Percentiles rank a stretch among this genome's conserved stretches.
Conservation (phyloP, 1,140 invertebrate species). For the Calycopis cecrops region DNA sequence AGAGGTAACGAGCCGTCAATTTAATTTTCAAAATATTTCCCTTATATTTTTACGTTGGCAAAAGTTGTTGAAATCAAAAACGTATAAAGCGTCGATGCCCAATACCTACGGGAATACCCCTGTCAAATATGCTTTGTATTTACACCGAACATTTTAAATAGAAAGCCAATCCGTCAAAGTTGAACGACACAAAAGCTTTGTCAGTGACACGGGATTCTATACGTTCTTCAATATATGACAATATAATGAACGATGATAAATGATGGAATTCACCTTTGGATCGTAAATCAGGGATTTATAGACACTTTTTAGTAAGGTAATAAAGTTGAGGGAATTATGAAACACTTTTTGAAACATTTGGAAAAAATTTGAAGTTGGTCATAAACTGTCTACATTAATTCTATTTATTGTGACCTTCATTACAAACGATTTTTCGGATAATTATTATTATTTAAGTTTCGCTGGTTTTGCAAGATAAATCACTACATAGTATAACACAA, state of each 20-base stretch:
- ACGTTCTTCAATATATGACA: not conserved
- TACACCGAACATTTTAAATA: conserved; percentile 11
- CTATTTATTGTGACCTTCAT: too few species aligned
- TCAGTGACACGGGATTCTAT: not conserved
- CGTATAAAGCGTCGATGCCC: not conserved
- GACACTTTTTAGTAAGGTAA: too few species aligned
- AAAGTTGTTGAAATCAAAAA: not conserved
- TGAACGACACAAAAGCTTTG: conserved; percentile 6
- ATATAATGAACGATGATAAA: conserved; percentile 6
- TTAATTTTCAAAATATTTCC: not conserved
- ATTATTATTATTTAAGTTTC: too few species aligned
- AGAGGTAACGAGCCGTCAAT: too few species aligned
- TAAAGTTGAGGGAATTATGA: too few species aligned
- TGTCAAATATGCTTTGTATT: conserved; percentile 11
- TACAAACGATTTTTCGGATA: too few species aligned
- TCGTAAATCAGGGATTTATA: too few species aligned
- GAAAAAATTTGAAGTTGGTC: too few species aligned
- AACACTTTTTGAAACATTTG: too few species aligned
- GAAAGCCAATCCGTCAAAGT: conserved; percentile 11
- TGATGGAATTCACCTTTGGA: not conserved
- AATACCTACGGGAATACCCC: not conserved
- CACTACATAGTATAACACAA: too few species aligned
- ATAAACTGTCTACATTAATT: too few species aligned
- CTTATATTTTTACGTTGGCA: not conserved
- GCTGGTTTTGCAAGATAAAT: too few species aligned